These are phyloP conservation scores for Sphecodes monilicornis DNA, from an alignment of 2,888 invertebrate genomes.

Conservation along the genomic window DNA sequence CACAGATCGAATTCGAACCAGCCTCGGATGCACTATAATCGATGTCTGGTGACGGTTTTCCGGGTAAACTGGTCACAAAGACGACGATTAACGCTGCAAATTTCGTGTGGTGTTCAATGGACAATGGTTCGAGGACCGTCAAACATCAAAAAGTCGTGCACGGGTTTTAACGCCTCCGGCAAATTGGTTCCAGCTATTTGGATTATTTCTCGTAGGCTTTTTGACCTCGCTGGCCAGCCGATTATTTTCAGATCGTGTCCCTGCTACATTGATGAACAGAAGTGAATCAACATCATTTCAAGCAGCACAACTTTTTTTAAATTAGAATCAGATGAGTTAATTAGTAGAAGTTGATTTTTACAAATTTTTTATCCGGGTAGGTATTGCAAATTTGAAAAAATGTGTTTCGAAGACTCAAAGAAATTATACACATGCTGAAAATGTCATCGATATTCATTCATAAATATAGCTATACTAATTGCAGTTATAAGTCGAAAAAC, in stretches of 20 bases:
- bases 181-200: not conserved
- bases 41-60: slow-evolving; percentile 41
- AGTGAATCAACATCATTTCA: too few relatives aligned
- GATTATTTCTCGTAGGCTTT: not conserved
- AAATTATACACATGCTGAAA: too few relatives aligned
- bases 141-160: not conserved
- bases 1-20: slow-evolving; percentile 46
- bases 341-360: too few relatives aligned
- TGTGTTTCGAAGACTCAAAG: too few relatives aligned
- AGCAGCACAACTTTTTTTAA: too few relatives aligned
- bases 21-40: slow-evolving; percentile 41
- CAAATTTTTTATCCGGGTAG: too few relatives aligned
- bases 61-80: slow-evolving; percentile 44
- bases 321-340: too few relatives aligned
- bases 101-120: not conserved
- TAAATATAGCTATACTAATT: too few relatives aligned
- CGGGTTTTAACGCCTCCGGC: not conserved
- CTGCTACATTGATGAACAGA: too few relatives aligned
- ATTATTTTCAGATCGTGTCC: not conserved
- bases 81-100: not conserved
- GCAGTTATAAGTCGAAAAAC: too few relatives aligned
- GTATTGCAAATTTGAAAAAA: too few relatives aligned
- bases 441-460: too few relatives aligned
- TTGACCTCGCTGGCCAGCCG: not conserved
- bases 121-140: not conserved